Percentiles rank a stretch among this genome's conserved stretches.
phyloP scores from a whole-genome alignment of 1,140 invertebrate genomes.

The Ips typographus region DNA sequence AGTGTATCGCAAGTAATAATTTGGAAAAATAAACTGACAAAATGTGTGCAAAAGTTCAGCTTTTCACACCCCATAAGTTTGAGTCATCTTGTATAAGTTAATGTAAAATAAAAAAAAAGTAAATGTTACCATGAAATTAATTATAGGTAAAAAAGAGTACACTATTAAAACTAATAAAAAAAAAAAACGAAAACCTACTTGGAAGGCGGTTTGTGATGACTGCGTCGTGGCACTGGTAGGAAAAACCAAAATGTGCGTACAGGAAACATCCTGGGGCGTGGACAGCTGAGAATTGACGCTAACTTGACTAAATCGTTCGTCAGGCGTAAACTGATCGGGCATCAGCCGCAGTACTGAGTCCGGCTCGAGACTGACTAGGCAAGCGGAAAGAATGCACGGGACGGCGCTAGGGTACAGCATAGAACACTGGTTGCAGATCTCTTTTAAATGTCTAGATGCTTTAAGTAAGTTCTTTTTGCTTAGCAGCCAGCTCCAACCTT shows the following conservation, averaged over 20 bases:
- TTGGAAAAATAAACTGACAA: too few species aligned
- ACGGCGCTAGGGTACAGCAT: slow-evolving; percentile 76
- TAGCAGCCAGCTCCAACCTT: slow-evolving; percentile 89
- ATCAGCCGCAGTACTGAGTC: slow-evolving; percentile 91
- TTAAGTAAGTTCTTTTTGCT: slow-evolving; percentile 87
- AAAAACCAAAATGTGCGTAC: slow-evolving; percentile 98
- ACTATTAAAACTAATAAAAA: too few species aligned
- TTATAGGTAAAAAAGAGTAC: too few species aligned
- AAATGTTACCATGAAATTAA: too few species aligned
- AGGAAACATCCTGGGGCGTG: slow-evolving; percentile 91
- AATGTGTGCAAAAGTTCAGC: too few species aligned
- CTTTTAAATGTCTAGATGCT: slow-evolving; percentile 84
- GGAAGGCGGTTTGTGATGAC: slow-evolving; percentile 84
- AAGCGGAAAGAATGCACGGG: slow-evolving; percentile 93
- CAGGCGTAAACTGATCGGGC: slow-evolving; percentile 92
- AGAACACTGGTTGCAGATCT: slow-evolving; percentile 87
- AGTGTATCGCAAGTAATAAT: too few species aligned
- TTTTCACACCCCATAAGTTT: too few species aligned
- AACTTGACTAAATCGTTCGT: slow-evolving; percentile 83
- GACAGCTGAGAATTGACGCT: slow-evolving; percentile 82
- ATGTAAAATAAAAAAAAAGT: too few species aligned
- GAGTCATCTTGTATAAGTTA: too few species aligned
- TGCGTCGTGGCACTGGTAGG: slow-evolving; percentile 96
- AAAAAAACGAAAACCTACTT: slow-evolving; percentile 47
- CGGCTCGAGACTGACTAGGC: slow-evolving; percentile 94